Evolutionary conservation across 2,113 vertebrate genomes (phyloP), one percentile per base, ranked within the genome.

Genomic region (Sclerurus mexicanus): DNA sequence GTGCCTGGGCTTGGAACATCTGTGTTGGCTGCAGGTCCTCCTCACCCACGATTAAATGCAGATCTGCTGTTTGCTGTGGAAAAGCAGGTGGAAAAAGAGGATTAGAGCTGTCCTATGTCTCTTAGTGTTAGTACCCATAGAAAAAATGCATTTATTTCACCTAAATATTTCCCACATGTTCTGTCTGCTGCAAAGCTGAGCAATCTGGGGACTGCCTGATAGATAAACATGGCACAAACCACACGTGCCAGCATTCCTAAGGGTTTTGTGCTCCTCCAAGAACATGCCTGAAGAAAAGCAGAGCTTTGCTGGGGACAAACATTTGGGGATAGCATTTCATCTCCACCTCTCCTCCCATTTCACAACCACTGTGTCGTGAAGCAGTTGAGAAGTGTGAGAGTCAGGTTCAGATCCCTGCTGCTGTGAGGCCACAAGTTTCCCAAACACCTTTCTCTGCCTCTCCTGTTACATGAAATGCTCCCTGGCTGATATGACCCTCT

Each of bases 1-100:
- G 53, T 0, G 0, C 35, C 58, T 52, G 80, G 72, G 22, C 59
- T 81, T 62, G 46, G 64, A 68, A 62, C 40, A 62, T n/a, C 37
- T 39, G 21, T 0, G 0, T n/a, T 0, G 0, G 74, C 55, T 84
- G 59, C 85, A 69, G 76, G 49, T 80, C 28, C 31, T 96, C n/a
- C 49, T 93, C 53, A 39, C n/a, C 1, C 2, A 68, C 47, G 49
- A 39, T 21, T 39, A 46, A 42, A 64, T 4, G 1, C 2, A 28
- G 27, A 14, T 47, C 44, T 85, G 60, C 69, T 71, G 42, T 58
- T 77, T 67, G 55, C 74, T 90, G 66, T 68, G 84, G 50, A 62
- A 78, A 67, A 58, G 37, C 56, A 84, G 40, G 37, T 58, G 63
- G 63, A 5, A 53, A 76, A 92, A 25, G 24, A 44, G 30, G 16